phyloP scores from a whole-genome alignment of 2,113 vertebrate species.

The Menura novaehollandiae region DNA sequence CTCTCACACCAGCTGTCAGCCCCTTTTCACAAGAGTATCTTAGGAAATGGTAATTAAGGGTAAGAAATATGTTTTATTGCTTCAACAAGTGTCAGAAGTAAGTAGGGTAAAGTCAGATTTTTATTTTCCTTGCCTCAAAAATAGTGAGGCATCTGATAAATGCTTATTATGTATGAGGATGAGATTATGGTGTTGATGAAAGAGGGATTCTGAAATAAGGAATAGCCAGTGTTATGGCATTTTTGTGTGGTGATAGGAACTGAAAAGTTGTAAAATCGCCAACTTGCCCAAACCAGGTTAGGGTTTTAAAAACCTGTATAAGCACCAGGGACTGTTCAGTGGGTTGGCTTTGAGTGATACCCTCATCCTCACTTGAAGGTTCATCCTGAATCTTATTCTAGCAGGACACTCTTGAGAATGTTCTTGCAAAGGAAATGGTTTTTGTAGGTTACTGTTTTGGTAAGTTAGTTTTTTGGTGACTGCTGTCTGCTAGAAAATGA shows the following conservation, averaged over 20 bases:
- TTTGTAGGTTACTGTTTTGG: background rate
- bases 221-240: background rate
- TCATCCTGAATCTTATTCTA: background rate
- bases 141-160: fast-evolving
- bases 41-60: background rate
- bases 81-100: background rate
- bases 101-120: background rate
- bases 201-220: background rate
- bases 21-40: background rate
- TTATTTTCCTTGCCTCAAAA: background rate
- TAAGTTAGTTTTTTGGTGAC: background rate
- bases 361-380: background rate
- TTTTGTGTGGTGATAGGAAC: background rate
- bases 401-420: background rate
- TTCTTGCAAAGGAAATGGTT: background rate
- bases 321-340: background rate
- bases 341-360: background rate
- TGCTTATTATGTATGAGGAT: background rate
- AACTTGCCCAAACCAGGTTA: background rate
- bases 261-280: background rate
- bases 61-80: background rate
- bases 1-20: background rate
- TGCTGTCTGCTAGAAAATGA: background rate
- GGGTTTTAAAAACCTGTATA: background rate
- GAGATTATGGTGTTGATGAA: background rate